phyloP scores from a whole-genome alignment of 2,888 invertebrate species.

The Acrocera orbiculus region DNA sequence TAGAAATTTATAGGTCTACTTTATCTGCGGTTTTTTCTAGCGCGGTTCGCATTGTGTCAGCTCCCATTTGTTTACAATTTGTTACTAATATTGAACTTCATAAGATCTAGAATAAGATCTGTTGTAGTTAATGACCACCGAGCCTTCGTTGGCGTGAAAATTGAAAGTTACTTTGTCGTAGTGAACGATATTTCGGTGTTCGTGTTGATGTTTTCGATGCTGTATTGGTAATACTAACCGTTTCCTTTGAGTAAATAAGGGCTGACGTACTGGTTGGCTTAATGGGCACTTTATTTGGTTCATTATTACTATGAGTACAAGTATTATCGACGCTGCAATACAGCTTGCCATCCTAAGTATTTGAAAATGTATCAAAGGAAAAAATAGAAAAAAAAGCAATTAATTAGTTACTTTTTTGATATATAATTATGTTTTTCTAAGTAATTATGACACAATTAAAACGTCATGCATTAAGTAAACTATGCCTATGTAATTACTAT shows the following conservation, averaged over 20 bases:
- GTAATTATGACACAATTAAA: not conserved
- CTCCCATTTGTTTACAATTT: constrained; percentile 2
- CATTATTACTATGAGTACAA: constrained; percentile 14
- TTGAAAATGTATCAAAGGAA: constrained; percentile 3
- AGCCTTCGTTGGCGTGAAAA: not conserved
- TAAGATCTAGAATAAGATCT: constrained; percentile 7
- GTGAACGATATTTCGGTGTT: constrained; percentile 10
- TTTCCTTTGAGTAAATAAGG: constrained; percentile 7
- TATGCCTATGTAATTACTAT: too few species aligned
- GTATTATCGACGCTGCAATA: constrained; percentile 16
- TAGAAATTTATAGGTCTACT: too few species aligned
- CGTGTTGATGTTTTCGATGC: constrained; percentile 13
- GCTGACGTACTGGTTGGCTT: not conserved
- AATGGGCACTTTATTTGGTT: constrained; percentile 13
- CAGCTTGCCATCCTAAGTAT: constrained; percentile 14
- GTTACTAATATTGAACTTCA: constrained; percentile 6
- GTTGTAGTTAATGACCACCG: not conserved
- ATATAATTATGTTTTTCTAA: not conserved
- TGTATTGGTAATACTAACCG: constrained; percentile 4
- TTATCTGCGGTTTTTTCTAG: too few species aligned
- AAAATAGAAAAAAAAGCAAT: constrained; percentile 2
- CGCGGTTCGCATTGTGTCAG: too few species aligned
- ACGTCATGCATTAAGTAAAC: not conserved
- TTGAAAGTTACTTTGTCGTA: constrained; percentile 7
- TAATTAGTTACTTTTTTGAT: not conserved